Base-by-base conservation (phyloP, 1,140 invertebrate genomes). In the Saccostrea echinata region DNA sequence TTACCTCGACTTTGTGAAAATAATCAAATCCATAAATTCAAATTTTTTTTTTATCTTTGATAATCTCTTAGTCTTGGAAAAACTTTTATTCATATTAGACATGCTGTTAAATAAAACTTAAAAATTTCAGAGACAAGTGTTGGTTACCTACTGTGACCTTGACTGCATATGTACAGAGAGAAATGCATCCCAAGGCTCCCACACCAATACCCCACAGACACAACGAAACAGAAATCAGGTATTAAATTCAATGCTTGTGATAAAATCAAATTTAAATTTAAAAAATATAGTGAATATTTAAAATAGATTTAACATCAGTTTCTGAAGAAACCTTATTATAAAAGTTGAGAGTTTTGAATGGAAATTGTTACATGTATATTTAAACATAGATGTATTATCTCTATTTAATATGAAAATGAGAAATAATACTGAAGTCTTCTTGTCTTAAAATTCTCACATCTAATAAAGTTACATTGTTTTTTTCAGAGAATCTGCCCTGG, bases 201-300 rank as follows among this genome's bases (percentile, higher is more conserved):
- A 57, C 90, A 9, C 93, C 93, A 0, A 94, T 94, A 30, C 92
- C 93, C 64, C 91, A 92, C 88, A 84, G 91, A 21, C 84, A 90
- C 53, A 91, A 89, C 13, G 90, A 92, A 57, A 89, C 90, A 1
- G 35, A 88, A 21, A 81, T 92, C 21, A 93, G 91, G 93, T 94
- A 84, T 11, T 16, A 18, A 1, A 33, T 16, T 4, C 4, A 1
- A 12, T 30, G 43, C 9, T 43, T 43, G 43, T 43, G 43, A 43
- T 43, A 0, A 43, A 43, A 43, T 43, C n/a, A n/a, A n/a, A 43
- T 43, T 43, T 43, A 8, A 0, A 43, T 43, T 43, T n/a, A n/a
- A 43, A 6, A 43, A 43, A 43, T 43, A n/a, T n/a, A n/a, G 43
- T 43, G 4, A 43, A 43, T 9, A 43, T 0, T 1, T 43, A 43